Conservation (phyloP, 30 jellyfish, hydroid and myxozoan species). For the Sanderia malayensis region DNA sequence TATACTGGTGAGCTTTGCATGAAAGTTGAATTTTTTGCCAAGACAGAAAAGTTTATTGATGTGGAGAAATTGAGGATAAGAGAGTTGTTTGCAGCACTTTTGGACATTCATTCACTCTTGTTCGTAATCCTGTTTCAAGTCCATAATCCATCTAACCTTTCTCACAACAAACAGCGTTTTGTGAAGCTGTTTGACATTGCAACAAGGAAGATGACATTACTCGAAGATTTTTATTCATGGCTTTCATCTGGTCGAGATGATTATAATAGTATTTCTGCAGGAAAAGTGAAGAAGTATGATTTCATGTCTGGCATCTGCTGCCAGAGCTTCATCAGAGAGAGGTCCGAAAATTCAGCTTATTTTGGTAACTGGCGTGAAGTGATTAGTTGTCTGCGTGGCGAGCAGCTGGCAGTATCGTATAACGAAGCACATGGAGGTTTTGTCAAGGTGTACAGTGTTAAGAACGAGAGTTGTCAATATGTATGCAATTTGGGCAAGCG, state of each 20-base stretch:
- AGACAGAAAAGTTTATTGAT: constrained; percentile 42
- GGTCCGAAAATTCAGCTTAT: constrained; percentile 23
- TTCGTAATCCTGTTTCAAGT: constrained; percentile 40
- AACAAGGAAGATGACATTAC: constrained; percentile 12
- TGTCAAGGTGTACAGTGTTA: constrained; percentile 25
- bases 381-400: constrained; percentile 14
- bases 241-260: constrained; percentile 11
- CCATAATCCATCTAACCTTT: constrained; percentile 5
- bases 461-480: not conserved
- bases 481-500: constrained; percentile 1
- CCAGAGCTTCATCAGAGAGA: constrained; percentile 11
- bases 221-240: constrained; percentile 50
- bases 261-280: not conserved
- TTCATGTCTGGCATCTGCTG: constrained; percentile 45
- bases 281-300: constrained; percentile 1
- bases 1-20: constrained; percentile 15
- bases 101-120: constrained; percentile 26
- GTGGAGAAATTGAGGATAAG: constrained; percentile 39
- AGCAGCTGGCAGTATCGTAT: constrained; percentile 17
- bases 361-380: constrained; percentile 11
- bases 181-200: constrained; percentile 24
- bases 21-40: constrained; percentile 32
- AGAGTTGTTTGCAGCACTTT: constrained; percentile 24
- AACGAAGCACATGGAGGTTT: constrained; percentile 23
- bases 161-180: constrained; percentile 9